A percentile compares a stretch with the other conserved stretches of the same genome.
phyloP scores from a whole-genome alignment of 2,797 vertebrate species.

The Ispidina picta region DNA sequence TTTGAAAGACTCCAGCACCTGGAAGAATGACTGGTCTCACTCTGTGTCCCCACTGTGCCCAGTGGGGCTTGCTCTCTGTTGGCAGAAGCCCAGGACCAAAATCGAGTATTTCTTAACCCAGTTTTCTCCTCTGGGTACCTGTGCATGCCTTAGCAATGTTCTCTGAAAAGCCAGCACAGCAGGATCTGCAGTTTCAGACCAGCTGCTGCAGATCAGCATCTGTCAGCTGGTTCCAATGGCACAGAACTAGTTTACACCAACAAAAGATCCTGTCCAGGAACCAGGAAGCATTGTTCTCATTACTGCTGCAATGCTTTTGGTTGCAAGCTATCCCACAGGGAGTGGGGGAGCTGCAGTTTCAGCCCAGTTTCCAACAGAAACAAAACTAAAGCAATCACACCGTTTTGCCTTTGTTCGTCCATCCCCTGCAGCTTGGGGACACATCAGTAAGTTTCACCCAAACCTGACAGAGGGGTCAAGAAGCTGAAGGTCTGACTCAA shows the following conservation, averaged over 20 bases:
- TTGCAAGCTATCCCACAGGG: background rate
- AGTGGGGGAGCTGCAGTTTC: background rate
- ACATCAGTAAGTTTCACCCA: background rate
- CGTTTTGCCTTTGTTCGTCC: background rate
- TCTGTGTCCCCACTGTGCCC: background rate
- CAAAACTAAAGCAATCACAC: background rate
- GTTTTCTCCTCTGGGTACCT: background rate
- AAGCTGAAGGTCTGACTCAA: background rate
- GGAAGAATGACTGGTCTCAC: background rate
- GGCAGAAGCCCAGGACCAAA: background rate
- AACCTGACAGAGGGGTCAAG: background rate
- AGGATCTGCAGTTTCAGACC: background rate
- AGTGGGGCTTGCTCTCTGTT: background rate
- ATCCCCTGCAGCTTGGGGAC: background rate
- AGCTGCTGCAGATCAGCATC: background rate
- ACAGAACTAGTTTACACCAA: background rate
- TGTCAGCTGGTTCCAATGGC: background rate
- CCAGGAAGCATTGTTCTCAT: background rate
- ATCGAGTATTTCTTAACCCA: background rate
- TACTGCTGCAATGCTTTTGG: background rate
- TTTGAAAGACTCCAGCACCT: background rate
- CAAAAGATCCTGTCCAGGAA: background rate
- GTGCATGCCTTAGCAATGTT: background rate
- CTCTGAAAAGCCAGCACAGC: rapidly evolving
- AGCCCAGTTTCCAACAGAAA: background rate